Evolutionary conservation across 2,113 vertebrate genomes (phyloP).

Genomic region (Colinus virginianus): DNA sequence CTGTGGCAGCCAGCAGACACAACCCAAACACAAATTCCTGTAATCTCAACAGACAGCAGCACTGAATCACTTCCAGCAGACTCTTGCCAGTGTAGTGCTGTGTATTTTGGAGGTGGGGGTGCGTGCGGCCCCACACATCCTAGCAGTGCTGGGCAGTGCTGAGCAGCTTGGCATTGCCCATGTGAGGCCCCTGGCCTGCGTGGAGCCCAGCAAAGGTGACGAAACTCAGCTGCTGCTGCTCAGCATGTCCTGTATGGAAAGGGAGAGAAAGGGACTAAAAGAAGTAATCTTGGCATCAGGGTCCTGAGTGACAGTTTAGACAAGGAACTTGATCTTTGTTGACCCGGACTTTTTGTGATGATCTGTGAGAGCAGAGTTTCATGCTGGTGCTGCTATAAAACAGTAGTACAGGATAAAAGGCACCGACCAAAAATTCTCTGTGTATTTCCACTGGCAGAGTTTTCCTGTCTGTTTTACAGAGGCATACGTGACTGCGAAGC

Average conservation of each 20-base stretch:
- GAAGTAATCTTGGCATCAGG: not conserved
- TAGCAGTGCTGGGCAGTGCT: fast-evolving
- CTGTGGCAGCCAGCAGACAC: slow-evolving; percentile 6
- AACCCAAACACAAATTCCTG: not conserved
- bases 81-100: not conserved
- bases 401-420: not conserved
- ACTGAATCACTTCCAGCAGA: not conserved
- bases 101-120: not conserved
- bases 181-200: fast-evolving
- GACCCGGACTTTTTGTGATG: not conserved
- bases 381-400: not conserved
- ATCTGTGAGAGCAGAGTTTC: not conserved
- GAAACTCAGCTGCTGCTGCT: not conserved
- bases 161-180: fast-evolving
- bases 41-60: slow-evolving; percentile 23
- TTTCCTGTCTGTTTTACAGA: not conserved
- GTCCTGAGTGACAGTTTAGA: not conserved
- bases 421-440: not conserved
- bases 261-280: not conserved
- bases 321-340: slow-evolving; percentile 3
- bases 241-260: not conserved
- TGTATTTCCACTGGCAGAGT: not conserved
- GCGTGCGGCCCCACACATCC: not conserved
- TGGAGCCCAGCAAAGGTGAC: not conserved
- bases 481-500: not conserved